These are phyloP conservation scores for Spilosoma lubricipeda DNA, from an alignment of 2,888 invertebrate species.

Conservation along the genomic window DNA sequence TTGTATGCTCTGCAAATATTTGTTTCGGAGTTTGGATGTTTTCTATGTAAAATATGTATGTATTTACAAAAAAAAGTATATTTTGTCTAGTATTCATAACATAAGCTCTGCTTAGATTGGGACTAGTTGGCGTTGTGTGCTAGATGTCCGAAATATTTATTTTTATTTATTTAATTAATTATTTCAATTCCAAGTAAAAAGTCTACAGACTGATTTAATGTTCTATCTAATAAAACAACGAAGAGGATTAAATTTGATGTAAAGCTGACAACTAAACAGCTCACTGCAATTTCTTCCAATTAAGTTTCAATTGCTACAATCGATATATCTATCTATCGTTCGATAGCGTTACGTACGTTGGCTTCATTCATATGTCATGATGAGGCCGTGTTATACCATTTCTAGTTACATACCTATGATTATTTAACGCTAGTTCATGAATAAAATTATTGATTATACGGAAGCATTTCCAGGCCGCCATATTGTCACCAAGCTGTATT, in stretches of 20 bases:
- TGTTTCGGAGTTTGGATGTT: too few species aligned
- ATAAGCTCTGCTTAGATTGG: too few species aligned
- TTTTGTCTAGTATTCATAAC: too few species aligned
- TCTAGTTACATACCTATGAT: neutral
- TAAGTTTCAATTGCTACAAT: constrained; percentile 20
- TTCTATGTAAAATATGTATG: too few species aligned
- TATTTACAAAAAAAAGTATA: too few species aligned
- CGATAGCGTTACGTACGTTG: constrained; percentile 16
- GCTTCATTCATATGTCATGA: constrained; percentile 42
- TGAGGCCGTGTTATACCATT: constrained; percentile 17
- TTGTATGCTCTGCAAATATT: too few species aligned
- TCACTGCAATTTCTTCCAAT: constrained; percentile 12
- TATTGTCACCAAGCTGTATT: too few species aligned
- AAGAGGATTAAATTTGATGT: neutral
- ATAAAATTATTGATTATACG: neutral
- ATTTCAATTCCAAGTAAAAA: neutral
- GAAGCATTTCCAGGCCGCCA: too few species aligned
- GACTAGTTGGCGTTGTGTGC: too few species aligned
- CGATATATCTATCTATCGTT: constrained; percentile 11
- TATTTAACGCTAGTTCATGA: neutral
- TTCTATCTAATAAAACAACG: neutral
- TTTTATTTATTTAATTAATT: too few species aligned
- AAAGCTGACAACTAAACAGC: constrained; percentile 1
- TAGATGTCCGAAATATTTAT: too few species aligned
- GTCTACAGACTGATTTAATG: neutral